Base-by-base conservation (phyloP, 2,888 invertebrate genomes). In the Epistrophella euchroma region DNA sequence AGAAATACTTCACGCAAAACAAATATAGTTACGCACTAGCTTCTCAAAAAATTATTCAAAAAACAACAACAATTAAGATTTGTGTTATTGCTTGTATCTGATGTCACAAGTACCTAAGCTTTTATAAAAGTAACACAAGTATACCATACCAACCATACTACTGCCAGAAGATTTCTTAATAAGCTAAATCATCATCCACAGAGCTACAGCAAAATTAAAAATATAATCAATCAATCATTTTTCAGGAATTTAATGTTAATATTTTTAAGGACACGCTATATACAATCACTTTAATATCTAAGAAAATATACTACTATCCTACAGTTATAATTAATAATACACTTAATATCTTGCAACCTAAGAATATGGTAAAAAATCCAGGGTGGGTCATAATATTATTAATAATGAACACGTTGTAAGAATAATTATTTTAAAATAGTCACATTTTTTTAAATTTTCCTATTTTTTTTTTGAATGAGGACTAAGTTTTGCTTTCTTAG, bases 141-240 rank as follows among this genome's bases (percentile, higher is more conserved):
- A 91, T 91, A 91, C 91, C 91, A 91, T 91, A 91, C 92, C 91
- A 92, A 91, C 91, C 91, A 91, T 91, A 91, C 91, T 91, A 91
- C 91, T 91, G 90, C 91, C 91, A 91, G 91, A 91, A 91, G 92
- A 91, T 91, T 91, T 91, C 91, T 91, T 91, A 91, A 91, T 91
- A 91, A 91, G 91, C 91, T 90, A 90, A 89, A 68, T 74, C 76
- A 76, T 81, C 71, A 85, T 28, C 73, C 66, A 77, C 74, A 88
- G 78, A 75, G 84, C 84, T 88, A 88, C 87, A 82, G 71, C 80
- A 47, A 64, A 45, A 32, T 32, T 7, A 4, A 52, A n/a, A n/a
- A 10, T 11, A 15, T n/a, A 77, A 47, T 71, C 70, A 47, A 83
- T 56, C 15, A 43, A n/a, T 43, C n/a, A n/a, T 77, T 74, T 64